Conservation (phyloP, 2,888 invertebrate species). For the Unio pictorum region DNA sequence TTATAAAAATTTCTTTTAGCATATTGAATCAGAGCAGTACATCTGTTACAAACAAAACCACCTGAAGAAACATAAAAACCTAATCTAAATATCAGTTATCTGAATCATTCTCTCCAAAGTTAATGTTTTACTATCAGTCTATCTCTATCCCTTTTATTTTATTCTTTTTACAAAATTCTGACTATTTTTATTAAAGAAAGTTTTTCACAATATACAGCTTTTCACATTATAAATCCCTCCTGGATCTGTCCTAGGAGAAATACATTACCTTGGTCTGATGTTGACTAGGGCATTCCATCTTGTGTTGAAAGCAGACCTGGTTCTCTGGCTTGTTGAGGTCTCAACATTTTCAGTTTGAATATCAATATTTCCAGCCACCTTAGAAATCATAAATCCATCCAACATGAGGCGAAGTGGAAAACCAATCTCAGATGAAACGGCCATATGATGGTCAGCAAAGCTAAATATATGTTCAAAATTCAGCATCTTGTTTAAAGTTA, state of each 20-base stretch:
- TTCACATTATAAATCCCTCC: no score
- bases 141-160: no score
- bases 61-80: no score
- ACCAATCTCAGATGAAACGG: slow-evolving; percentile 41
- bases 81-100: no score
- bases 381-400: slow-evolving; percentile 22
- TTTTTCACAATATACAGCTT: no score
- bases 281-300: slow-evolving; percentile 12
- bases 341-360: background rate
- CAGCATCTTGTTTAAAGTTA: slow-evolving; percentile 14
- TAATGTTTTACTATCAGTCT: no score
- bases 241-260: background rate
- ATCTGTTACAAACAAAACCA: no score
- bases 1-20: no score
- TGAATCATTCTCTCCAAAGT: no score
- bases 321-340: background rate
- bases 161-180: no score
- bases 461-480: slow-evolving; percentile 7
- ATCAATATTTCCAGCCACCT: slow-evolving; percentile 27
- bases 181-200: no score
- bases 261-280: slow-evolving; percentile 24
- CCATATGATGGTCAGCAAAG: slow-evolving; percentile 20
- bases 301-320: slow-evolving; percentile 4
- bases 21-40: no score
- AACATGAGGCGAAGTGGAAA: slow-evolving; percentile 40